Conservation (phyloP, 2,797 vertebrate species). For the Amblyopsis hoosieri region DNA sequence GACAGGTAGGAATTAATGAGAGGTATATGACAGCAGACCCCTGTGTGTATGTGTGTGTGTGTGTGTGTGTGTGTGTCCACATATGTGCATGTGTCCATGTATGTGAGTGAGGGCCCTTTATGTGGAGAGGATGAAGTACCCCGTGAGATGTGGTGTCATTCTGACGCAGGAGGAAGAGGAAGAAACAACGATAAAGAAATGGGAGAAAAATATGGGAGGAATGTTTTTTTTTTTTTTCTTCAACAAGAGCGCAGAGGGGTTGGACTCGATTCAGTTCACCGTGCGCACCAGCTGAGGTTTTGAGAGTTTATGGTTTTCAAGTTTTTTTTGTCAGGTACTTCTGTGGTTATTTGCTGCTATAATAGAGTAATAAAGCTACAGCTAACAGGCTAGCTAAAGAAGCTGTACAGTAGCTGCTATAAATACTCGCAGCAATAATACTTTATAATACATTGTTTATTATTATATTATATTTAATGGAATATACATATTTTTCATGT, state of each 20-base stretch:
- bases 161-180: slow-evolving; percentile 37
- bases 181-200: slow-evolving; percentile 18
- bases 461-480: no score
- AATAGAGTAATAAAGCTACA: background rate
- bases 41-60: slow-evolving; percentile 47
- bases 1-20: slow-evolving; percentile 84
- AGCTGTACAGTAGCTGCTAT: no score
- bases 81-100: slow-evolving; percentile 14
- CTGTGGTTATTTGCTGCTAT: slow-evolving; percentile 12
- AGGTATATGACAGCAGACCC: slow-evolving; percentile 78
- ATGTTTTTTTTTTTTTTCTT: background rate
- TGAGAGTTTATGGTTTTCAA: slow-evolving; percentile 13
- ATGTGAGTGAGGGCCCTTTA: slow-evolving; percentile 67
- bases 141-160: slow-evolving; percentile 54
- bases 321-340: slow-evolving; percentile 5
- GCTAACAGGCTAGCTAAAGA: no score
- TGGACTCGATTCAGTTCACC: background rate
- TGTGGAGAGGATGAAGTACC: slow-evolving; percentile 73
- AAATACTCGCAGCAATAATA: no score
- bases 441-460: no score
- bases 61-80: slow-evolving; percentile 33
- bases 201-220: slow-evolving; percentile 12
- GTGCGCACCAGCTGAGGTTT: background rate
- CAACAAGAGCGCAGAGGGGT: background rate
- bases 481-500: no score